These are phyloP conservation scores for Gorsachius goisagi DNA, from an alignment of 2,113 vertebrate species.

Conservation along the genomic window DNA sequence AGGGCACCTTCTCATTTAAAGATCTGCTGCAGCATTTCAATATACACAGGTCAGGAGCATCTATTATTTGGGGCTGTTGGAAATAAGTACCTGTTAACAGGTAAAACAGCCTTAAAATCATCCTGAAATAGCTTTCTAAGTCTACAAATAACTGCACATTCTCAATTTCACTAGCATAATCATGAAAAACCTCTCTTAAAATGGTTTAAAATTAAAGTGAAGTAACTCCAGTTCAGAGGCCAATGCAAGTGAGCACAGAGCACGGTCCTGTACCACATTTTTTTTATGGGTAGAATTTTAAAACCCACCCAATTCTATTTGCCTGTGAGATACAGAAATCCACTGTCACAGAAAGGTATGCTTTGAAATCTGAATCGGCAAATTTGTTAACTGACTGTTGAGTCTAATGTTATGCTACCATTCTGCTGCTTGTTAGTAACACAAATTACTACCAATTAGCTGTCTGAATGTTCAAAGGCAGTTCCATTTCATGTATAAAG, in stretches of 20 bases:
- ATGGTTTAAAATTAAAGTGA: not conserved
- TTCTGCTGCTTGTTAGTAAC: constrained; percentile 84
- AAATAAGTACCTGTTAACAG: not conserved
- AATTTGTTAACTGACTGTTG: constrained; percentile 84
- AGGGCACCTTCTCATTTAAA: not conserved
- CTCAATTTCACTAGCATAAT: not conserved
- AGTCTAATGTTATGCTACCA: constrained; percentile 81
- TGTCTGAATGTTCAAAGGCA: constrained; percentile 83
- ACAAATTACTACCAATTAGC: constrained; percentile 87
- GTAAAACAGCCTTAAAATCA: not conserved
- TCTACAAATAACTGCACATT: not conserved
- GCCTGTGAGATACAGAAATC: constrained; percentile 39
- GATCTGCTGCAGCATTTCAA: not conserved
- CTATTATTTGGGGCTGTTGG: not conserved
- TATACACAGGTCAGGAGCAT: not conserved
- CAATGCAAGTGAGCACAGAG: not conserved
- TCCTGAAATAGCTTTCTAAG: not conserved
- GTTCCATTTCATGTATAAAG: constrained; percentile 80
- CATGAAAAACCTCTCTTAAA: not conserved
- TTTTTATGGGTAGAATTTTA: not conserved
- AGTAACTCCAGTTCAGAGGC: not conserved
- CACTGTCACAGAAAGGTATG: constrained; percentile 58
- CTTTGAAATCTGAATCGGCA: constrained; percentile 75
- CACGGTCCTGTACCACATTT: not conserved
- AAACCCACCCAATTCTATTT: not conserved